phyloP scores from a whole-genome alignment of 2,888 invertebrate genomes.

The Philopedon plagiatum region DNA sequence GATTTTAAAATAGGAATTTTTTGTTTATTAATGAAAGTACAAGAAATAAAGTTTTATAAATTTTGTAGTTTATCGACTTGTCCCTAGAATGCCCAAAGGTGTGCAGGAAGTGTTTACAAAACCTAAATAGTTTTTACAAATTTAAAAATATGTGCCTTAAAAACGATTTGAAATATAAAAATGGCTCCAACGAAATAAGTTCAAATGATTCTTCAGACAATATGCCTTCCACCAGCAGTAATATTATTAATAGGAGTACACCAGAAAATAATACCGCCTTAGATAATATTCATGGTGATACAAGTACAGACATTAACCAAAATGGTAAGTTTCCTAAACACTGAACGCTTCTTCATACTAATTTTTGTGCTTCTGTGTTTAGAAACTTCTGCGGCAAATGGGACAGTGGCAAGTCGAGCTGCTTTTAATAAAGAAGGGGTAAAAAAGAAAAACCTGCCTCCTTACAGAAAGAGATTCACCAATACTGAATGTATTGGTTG shows the following conservation, averaged over 20 bases:
- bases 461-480: constrained; percentile 16
- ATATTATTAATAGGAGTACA: not conserved
- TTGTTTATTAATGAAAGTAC: constrained; percentile 45
- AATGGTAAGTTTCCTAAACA: not conserved
- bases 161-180: constrained; percentile 31
- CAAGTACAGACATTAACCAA: constrained; percentile 27
- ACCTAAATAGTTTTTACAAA: constrained; percentile 47
- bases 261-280: not conserved
- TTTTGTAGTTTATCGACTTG: constrained; percentile 2
- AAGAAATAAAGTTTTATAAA: not conserved
- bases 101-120: constrained; percentile 47
- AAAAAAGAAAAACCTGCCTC: constrained; percentile 5
- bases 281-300: constrained; percentile 28
- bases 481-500: constrained; percentile 43
- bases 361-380: not conserved
- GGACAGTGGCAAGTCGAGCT: not conserved
- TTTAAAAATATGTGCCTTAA: constrained; percentile 53
- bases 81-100: constrained; percentile 47
- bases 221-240: not conserved
- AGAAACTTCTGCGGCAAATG: not conserved
- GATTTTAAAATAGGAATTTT: not conserved
- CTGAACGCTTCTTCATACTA: not conserved
- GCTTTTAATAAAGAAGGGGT: not conserved
- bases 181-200: constrained; percentile 1
- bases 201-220: not conserved